phyloP scores from a whole-genome alignment of 2,113 vertebrate species.

The Chaetodon trifascialis region DNA sequence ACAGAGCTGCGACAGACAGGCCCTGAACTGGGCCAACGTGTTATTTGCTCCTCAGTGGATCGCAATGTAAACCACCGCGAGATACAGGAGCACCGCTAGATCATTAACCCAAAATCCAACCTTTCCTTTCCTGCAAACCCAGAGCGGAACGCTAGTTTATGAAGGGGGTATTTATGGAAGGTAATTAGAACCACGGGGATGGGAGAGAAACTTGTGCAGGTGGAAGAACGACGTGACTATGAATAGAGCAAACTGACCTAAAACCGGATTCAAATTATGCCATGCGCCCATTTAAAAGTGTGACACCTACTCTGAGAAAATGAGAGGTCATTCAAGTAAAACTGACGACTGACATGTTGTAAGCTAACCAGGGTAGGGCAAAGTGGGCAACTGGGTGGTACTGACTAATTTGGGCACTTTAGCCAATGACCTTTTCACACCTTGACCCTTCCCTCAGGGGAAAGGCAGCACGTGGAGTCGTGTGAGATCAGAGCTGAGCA shows the following conservation, averaged over 20 bases:
- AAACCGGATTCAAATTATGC: conserved; percentile 61
- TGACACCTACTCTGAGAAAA: conserved; percentile 53
- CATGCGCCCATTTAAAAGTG: conserved; percentile 61
- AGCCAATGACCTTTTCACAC: not conserved
- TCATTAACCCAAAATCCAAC: conserved; percentile 80
- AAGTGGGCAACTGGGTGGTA: not conserved
- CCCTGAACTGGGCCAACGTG: conserved; percentile 63
- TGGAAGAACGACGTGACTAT: conserved; percentile 56
- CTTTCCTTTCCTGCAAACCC: conserved; percentile 58
- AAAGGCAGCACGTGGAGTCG: conserved; percentile 1
- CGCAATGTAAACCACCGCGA: conserved; percentile 25
- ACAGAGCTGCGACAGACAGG: conserved; percentile 11
- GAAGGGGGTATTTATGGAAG: conserved; percentile 76
- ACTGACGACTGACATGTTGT: not conserved
- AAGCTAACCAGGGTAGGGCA: not conserved
- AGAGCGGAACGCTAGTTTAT: conserved; percentile 49
- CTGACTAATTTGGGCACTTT: too few relatives aligned
- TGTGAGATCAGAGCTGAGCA: conserved; percentile 29
- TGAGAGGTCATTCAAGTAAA: conserved; percentile 10
- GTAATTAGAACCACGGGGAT: conserved; percentile 68
- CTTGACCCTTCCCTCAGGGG: not conserved
- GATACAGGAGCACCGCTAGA: conserved; percentile 27
- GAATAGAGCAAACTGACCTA: conserved; percentile 74
- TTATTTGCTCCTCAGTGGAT: conserved; percentile 44
- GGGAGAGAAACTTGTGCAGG: conserved; percentile 38